These are phyloP conservation scores for Ailuropoda melanoleuca DNA, from an alignment of 2,113 vertebrate genomes.

Conservation along the genomic window DNA sequence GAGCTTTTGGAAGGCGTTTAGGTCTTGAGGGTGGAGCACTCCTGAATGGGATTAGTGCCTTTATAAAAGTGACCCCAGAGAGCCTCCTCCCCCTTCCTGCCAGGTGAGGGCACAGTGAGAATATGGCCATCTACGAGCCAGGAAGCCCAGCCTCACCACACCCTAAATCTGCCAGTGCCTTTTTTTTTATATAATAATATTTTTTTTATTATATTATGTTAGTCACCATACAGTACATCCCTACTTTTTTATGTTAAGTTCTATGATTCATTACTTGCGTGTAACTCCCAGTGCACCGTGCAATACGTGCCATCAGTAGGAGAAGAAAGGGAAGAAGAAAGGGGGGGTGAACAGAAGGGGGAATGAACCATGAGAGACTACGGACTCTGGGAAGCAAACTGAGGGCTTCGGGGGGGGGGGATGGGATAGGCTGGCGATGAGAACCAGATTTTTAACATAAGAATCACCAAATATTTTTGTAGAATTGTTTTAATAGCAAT, in stretches of 20 bases:
- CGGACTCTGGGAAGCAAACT: no score
- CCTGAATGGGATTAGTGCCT: not conserved
- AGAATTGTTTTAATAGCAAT: not conserved
- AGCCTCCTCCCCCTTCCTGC: not conserved
- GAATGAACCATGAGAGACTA: no score
- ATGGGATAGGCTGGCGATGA: no score
- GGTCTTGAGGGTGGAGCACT: not conserved
- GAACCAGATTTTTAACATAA: not conserved
- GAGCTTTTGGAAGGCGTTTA: not conserved
- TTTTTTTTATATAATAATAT: no score
- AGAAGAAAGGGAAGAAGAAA: no score
- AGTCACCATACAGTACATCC: no score
- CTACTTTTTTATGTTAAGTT: no score
- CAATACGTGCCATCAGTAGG: not conserved
- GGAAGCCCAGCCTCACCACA: not conserved
- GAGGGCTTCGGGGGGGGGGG: no score
- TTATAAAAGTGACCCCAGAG: not conserved
- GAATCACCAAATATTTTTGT: not conserved
- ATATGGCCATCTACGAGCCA: not conserved
- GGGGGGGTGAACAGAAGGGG: no score
- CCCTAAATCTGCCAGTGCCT: not conserved
- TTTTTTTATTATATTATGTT: no score
- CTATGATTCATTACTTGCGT: no score
- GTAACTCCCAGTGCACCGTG: no score
- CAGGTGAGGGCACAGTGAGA: not conserved